These are phyloP conservation scores for Microcebus tavaratra DNA, from an alignment of 2,113 vertebrate species.

Conservation along the genomic window DNA sequence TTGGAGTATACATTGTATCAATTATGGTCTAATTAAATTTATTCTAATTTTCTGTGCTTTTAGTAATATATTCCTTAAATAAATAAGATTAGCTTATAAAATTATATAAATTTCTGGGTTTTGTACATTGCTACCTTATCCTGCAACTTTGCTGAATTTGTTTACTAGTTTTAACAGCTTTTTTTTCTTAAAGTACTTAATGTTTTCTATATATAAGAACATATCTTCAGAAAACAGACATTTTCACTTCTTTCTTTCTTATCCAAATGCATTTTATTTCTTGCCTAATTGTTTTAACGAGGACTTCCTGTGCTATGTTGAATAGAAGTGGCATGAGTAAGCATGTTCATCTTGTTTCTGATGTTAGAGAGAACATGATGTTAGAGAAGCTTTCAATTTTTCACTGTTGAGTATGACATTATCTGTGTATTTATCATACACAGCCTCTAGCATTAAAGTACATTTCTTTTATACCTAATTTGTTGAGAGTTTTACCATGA, in stretches of 20 bases:
- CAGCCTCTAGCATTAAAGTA: background rate
- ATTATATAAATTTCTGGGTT: background rate
- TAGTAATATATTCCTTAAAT: background rate
- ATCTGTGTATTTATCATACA: background rate
- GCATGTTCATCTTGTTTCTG: background rate
- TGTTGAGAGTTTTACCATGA: background rate
- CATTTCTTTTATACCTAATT: background rate
- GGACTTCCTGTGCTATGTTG: background rate
- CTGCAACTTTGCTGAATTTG: background rate
- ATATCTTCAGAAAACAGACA: background rate
- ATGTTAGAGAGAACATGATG: too few relatives aligned
- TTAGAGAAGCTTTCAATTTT: background rate
- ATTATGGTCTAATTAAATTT: background rate
- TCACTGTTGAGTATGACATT: background rate
- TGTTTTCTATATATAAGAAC: background rate
- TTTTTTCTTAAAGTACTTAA: background rate
- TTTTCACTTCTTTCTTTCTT: background rate
- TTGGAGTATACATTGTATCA: background rate
- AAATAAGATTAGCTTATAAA: background rate
- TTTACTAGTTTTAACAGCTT: background rate
- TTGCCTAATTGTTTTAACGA: background rate
- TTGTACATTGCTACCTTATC: background rate
- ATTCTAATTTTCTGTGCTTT: background rate
- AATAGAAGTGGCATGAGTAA: background rate
- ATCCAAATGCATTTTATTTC: background rate